These are phyloP conservation scores for Lasioglossum leucozonium DNA, from an alignment of 2,888 invertebrate species.

Conservation along the genomic window DNA sequence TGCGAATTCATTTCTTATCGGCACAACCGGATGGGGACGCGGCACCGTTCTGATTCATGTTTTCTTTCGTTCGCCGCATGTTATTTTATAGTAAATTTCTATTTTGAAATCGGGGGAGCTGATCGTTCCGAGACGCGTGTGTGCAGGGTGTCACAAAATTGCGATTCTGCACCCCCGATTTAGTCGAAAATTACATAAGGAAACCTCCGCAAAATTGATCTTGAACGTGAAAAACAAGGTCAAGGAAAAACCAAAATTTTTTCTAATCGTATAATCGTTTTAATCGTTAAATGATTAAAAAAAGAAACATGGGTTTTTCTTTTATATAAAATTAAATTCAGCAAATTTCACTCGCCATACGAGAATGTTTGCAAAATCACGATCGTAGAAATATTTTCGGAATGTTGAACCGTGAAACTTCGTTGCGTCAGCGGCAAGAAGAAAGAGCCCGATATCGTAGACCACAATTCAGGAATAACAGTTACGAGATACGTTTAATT, in stretches of 20 bases:
- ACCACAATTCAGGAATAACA: background rate
- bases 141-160: no score
- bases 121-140: background rate
- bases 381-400: background rate
- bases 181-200: no score
- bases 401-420: background rate
- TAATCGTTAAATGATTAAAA: no score
- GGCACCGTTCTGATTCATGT: background rate
- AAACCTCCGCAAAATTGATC: no score
- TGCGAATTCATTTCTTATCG: background rate
- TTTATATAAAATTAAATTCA: no score
- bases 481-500: background rate
- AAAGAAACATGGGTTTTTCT: no score
- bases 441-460: background rate
- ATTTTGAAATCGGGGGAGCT: background rate
- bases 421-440: background rate
- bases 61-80: background rate
- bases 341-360: accelerated
- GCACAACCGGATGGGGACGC: background rate
- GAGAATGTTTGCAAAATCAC: background rate
- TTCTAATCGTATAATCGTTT: no score
- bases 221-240: no score
- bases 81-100: background rate
- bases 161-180: no score
- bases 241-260: no score